Evolutionary conservation across 2,797 vertebrate genomes (phyloP), one percentile per base, ranked within the genome.

Genomic region (Bovichtus diacanthus): DNA sequence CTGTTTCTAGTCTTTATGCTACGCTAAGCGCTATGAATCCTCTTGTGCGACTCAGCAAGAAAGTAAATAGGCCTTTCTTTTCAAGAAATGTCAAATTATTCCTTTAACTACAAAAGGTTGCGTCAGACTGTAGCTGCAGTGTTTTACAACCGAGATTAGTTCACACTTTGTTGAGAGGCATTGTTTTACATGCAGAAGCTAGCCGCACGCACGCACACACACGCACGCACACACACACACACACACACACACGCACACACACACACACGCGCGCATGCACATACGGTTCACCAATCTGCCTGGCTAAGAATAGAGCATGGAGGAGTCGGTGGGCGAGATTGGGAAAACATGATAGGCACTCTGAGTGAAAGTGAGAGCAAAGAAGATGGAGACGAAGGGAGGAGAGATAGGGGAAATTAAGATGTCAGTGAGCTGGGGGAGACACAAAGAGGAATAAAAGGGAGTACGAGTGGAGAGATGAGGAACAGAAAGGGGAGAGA

Each of bases 271-370:
- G 63, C 34, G 3, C n/a, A n/a, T n/a, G n/a, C n/a, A n/a, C n/a
- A n/a, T 78, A 76, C 16, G 23, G 49, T 56, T 81, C 50, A 64
- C 38, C 69, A 56, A 38, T 86, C 72, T 16, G 66, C n/a, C n/a
- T n/a, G n/a, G 61, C 82, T 82, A 86, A 87, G 76, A 88, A 88
- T 76, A 89, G 76, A 78, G 68, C 27, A 34, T 4, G 4, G 46
- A 80, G 64, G 50, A 72, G 80, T 60, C n/a, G n/a, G 63, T 69
- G 69, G 71, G 71, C 3, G 43, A 73, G 74, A 82, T 81, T 59
- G 75, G 70, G 70, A 78, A 85, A 89, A 87, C 68, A 53, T 41
- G 84, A 88, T 70, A 85, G 70, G 76, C 18, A 13, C 44, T 70
- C 39, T 19, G 59, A 65, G 75, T 55, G 70, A 87, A 70, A 86